These are phyloP conservation scores for Pampusana beccarii DNA, from an alignment of 2,113 vertebrate species.

Conservation along the genomic window DNA sequence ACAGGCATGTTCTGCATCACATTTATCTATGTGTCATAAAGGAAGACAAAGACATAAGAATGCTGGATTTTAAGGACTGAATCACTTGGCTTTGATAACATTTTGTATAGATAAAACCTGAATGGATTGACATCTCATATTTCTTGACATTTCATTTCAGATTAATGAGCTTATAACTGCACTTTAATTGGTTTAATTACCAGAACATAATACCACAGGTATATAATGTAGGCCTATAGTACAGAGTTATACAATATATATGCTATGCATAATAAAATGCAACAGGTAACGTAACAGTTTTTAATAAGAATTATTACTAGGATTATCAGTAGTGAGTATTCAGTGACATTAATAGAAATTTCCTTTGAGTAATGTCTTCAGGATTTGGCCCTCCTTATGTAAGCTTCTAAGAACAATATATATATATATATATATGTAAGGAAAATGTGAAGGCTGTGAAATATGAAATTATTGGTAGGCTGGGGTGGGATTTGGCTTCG, in stretches of 20 bases:
- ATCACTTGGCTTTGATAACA: slow-evolving; percentile 24
- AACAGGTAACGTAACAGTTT: neutral
- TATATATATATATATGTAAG: neutral
- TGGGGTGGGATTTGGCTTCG: slow-evolving; percentile 12
- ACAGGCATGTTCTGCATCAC: neutral
- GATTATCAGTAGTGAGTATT: slow-evolving; percentile 1
- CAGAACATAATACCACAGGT: neutral
- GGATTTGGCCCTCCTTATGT: neutral
- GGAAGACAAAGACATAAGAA: neutral
- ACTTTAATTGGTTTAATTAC: slow-evolving; percentile 49
- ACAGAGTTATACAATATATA: neutral
- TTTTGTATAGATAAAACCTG: slow-evolving; percentile 2
- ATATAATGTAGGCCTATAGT: neutral
- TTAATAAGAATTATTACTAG: slow-evolving; percentile 1
- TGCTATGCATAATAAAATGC: neutral
- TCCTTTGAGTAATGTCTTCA: slow-evolving; percentile 30
- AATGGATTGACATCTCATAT: neutral
- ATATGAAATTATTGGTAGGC: slow-evolving; percentile 19
- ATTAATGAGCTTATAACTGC: slow-evolving; percentile 49
- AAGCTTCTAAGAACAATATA: neutral
- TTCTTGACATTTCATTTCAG: neutral
- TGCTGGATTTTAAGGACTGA: neutral
- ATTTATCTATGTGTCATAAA: neutral
- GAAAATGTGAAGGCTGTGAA: slow-evolving; percentile 27
- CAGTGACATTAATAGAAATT: neutral